These are phyloP conservation scores for Masticophis lateralis DNA, from an alignment of 2,797 vertebrate genomes.

Conservation along the genomic window DNA sequence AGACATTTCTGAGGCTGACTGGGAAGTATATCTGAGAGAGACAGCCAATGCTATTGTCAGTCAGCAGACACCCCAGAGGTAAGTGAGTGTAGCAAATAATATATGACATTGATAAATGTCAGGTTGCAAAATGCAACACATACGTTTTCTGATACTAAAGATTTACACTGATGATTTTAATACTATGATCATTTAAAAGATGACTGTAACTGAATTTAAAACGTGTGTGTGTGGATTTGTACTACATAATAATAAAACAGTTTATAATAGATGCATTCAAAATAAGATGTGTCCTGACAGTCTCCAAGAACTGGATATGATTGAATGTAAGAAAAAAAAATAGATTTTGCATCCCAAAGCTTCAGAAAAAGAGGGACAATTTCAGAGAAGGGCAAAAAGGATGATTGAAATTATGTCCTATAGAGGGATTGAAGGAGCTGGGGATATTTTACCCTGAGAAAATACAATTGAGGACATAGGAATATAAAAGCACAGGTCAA, in stretches of 20 bases:
- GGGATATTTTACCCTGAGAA: not conserved
- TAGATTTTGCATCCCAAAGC: not conserved
- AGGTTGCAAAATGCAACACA: not conserved
- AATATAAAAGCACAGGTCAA: not conserved
- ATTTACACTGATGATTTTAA: not conserved
- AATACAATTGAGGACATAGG: not conserved
- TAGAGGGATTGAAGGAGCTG: not conserved
- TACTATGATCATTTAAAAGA: not conserved
- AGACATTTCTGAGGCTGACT: conserved; percentile 91
- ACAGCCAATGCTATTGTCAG: conserved; percentile 91
- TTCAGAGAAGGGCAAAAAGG: not conserved
- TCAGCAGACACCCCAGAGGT: conserved; percentile 95
- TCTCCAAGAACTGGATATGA: not conserved
- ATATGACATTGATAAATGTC: not conserved
- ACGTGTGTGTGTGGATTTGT: not conserved
- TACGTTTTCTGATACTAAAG: not conserved
- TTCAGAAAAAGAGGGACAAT: not conserved
- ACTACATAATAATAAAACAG: not conserved
- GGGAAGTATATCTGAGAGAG: conserved; percentile 94
- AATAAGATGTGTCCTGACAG: not conserved
- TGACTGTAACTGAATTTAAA: conserved; percentile 10
- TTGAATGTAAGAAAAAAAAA: not conserved
- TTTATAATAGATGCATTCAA: not conserved
- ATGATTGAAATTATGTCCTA: not conserved
- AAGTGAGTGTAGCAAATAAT: not conserved